phyloP scores from a whole-genome alignment of 2,797 vertebrate species.

The Tapera naevia region DNA sequence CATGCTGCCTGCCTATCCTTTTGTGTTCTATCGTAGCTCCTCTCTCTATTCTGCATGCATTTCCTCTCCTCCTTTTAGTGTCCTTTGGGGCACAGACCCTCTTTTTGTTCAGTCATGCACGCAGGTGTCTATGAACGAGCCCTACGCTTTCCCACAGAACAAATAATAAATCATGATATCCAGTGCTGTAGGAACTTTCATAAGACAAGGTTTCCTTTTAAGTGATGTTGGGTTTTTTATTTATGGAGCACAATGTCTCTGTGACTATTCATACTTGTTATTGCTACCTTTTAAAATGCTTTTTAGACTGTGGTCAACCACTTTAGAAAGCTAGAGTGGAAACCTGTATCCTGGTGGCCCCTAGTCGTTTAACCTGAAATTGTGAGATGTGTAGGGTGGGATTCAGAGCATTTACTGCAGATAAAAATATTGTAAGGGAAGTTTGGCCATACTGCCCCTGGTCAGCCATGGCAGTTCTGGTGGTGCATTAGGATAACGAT shows the following conservation, averaged over 20 bases:
- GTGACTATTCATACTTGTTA: not conserved
- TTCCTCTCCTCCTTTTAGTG: not conserved
- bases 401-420: not conserved
- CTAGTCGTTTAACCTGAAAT: not conserved
- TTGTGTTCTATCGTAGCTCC: not conserved
- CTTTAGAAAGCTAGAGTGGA: not conserved
- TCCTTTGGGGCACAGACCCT: not conserved
- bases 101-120: not conserved
- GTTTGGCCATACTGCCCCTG: not conserved
- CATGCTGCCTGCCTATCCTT: not conserved
- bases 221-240: fast-evolving
- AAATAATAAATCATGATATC: not conserved
- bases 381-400: not conserved
- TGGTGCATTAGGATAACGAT: not conserved
- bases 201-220: not conserved
- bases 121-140: not conserved
- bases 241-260: not conserved
- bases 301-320: not conserved
- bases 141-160: not conserved
- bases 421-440: fast-evolving
- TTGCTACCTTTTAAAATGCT: not conserved
- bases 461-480: too few relatives aligned
- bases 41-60: not conserved
- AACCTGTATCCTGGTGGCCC: not conserved
- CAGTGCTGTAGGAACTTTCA: not conserved